A percentile compares a stretch with the other conserved stretches of the same genome.
phyloP scores from a whole-genome alignment of 2,888 invertebrate species.

The Ormyrus rosae region DNA sequence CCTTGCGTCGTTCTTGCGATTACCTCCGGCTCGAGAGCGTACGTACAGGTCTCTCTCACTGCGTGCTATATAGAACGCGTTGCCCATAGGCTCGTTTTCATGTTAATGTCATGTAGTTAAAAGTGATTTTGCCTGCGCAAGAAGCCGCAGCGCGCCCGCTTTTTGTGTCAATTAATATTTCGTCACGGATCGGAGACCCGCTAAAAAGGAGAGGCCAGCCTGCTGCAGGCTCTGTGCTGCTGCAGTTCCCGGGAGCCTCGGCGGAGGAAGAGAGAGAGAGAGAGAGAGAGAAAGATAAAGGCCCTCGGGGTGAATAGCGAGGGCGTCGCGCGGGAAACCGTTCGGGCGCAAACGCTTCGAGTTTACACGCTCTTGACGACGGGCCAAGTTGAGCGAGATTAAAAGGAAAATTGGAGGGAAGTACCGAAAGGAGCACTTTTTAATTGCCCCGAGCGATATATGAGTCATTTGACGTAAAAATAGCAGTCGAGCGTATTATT shows the following conservation, averaged over 20 bases:
- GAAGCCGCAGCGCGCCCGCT: conserved; percentile 46
- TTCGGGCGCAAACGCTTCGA: conserved; percentile 1
- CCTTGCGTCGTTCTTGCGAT: not conserved
- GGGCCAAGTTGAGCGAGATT: not conserved
- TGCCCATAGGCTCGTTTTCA: conserved; percentile 18
- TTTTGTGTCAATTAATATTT: conserved; percentile 72
- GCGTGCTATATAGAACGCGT: not conserved
- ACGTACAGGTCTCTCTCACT: too few relatives aligned
- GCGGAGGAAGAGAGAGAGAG: conserved; percentile 8
- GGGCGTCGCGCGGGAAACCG: conserved; percentile 1
- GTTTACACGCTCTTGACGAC: conserved; percentile 9
- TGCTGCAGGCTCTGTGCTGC: not conserved
- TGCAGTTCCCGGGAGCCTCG: too few relatives aligned
- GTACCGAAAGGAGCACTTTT: too few relatives aligned
- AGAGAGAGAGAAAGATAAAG: not conserved
- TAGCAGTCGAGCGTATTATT: too few relatives aligned
- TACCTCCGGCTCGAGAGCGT: not conserved
- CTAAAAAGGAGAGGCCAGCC: conserved; percentile 25
- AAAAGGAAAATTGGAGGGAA: too few relatives aligned
- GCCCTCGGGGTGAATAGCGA: conserved; percentile 10
- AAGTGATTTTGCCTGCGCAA: conserved; percentile 42
- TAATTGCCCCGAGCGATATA: too few relatives aligned
- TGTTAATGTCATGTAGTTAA: conserved; percentile 41
- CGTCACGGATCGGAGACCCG: conserved; percentile 59
- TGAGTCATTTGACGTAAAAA: too few relatives aligned